A percentile compares a stretch with the other conserved stretches of the same genome.
Conservation (phyloP, 1,140 invertebrate species). For the Mylabris phalerata region DNA sequence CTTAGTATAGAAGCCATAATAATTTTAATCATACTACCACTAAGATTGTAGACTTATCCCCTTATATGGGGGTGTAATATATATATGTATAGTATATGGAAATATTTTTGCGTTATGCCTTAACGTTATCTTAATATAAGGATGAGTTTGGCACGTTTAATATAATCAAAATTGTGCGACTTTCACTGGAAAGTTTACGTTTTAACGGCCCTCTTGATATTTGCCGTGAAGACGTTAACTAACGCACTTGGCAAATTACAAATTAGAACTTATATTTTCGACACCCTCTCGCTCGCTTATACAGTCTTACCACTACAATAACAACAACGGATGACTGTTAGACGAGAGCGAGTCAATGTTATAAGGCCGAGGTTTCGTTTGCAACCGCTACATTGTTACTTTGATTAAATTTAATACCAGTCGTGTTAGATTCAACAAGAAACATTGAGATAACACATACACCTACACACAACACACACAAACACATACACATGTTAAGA, state of each 20-base stretch:
- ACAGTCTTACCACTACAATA: not conserved
- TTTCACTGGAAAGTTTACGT: slow-evolving; percentile 28
- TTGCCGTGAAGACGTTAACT: slow-evolving; percentile 29
- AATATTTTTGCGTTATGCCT: too few relatives aligned
- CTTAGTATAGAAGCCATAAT: slow-evolving; percentile 27
- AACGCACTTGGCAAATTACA: slow-evolving; percentile 36
- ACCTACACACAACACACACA: not conserved
- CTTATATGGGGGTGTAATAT: not conserved
- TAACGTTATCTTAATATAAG: slow-evolving; percentile 6
- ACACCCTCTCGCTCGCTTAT: slow-evolving; percentile 19
- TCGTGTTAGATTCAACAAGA: slow-evolving; percentile 17
- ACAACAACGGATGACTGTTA: not conserved
- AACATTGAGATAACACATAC: not conserved
- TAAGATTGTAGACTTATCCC: not conserved
- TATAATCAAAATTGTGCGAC: slow-evolving; percentile 33
- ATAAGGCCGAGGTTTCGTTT: slow-evolving; percentile 24
- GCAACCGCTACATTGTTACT: slow-evolving; percentile 27
- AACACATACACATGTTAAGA: too few relatives aligned
- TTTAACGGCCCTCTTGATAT: slow-evolving; percentile 33
- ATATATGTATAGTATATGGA: not conserved
- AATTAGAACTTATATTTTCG: slow-evolving; percentile 36
- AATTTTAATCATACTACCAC: slow-evolving; percentile 31
- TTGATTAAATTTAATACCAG: slow-evolving; percentile 30
- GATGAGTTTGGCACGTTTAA: slow-evolving; percentile 25
- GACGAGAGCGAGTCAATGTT: not conserved